Percentiles rank a stretch among this genome's conserved stretches.
Evolutionary conservation across 2,888 invertebrate genomes (phyloP).

Genomic region (Agelastica alni): DNA sequence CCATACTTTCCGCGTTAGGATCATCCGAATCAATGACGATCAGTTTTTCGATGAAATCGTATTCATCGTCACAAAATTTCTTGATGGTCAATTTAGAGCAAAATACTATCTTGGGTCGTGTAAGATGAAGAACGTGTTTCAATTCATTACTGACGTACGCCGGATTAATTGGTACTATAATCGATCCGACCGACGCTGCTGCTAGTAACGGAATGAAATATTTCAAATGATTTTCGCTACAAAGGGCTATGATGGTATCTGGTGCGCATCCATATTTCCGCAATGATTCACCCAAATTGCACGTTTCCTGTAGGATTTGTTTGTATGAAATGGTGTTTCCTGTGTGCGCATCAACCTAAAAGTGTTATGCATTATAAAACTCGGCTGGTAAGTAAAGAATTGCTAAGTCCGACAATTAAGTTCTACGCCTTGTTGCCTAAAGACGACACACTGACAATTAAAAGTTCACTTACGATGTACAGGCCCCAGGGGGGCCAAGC

Average conservation of each 20-base stretch:
- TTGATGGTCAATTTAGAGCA: constrained; percentile 63
- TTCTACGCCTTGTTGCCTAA: too few relatives aligned
- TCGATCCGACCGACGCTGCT: constrained; percentile 41
- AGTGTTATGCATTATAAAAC: constrained; percentile 19
- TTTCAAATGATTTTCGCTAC: constrained; percentile 43
- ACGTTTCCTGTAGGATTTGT: constrained; percentile 37
- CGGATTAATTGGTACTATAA: constrained; percentile 42
- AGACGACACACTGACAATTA: too few relatives aligned
- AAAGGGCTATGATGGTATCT: constrained; percentile 40
- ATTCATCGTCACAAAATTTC: constrained; percentile 60
- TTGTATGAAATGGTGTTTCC: constrained; percentile 36
- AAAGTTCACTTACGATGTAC: too few relatives aligned
- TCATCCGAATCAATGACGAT: constrained; percentile 58
- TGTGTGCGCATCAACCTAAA: constrained; percentile 43
- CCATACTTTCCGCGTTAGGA: constrained; percentile 24
- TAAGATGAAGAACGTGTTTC: constrained; percentile 64
- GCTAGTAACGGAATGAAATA: constrained; percentile 45
- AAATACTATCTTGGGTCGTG: constrained; percentile 69
- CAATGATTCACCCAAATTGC: constrained; percentile 41
- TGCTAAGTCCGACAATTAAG: too few relatives aligned
- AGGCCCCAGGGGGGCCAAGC: too few relatives aligned
- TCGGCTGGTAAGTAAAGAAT: too few relatives aligned
- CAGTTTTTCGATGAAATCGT: constrained; percentile 56
- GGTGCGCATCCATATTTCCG: constrained; percentile 34
- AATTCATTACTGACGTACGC: constrained; percentile 41